phyloP scores from a whole-genome alignment of 2,797 vertebrate species.

The Gallirallus australis region DNA sequence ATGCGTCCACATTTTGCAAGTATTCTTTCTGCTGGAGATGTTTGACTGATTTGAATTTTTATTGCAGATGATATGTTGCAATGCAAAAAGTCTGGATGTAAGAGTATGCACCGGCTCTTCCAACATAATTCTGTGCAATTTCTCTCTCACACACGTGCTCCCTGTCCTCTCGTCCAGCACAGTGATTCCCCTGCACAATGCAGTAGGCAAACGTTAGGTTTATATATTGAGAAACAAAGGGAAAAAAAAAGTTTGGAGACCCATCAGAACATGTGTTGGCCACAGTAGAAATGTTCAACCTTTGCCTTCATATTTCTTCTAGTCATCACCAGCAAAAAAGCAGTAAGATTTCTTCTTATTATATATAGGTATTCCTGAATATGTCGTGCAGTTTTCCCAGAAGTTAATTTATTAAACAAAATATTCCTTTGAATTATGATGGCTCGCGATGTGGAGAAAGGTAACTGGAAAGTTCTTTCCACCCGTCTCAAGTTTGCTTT shows the following conservation, averaged over 20 bases:
- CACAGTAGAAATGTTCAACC: neutral
- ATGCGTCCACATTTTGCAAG: constrained; percentile 72
- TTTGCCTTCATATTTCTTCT: constrained; percentile 48
- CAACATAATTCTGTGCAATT: constrained; percentile 42
- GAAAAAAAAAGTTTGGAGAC: neutral
- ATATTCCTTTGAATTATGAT: constrained; percentile 63
- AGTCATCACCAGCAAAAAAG: constrained; percentile 46
- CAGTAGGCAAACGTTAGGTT: constrained; percentile 12
- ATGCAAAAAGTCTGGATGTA: constrained; percentile 62
- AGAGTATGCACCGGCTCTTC: constrained; percentile 14
- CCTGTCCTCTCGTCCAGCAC: neutral
- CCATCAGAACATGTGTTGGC: neutral
- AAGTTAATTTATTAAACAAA: constrained; percentile 66
- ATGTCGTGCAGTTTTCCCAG: neutral
- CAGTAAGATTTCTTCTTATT: constrained; percentile 39
- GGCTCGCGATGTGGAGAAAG: neutral
- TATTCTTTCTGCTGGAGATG: constrained; percentile 66
- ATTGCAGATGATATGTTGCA: constrained; percentile 64
- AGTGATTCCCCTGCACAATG: neutral
- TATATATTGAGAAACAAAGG: neutral
- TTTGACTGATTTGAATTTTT: constrained; percentile 79
- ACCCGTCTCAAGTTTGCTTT: constrained; percentile 40
- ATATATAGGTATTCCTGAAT: constrained; percentile 16
- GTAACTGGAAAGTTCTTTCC: constrained; percentile 52
- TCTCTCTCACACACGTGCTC: neutral